A percentile compares a stretch with the other conserved stretches of the same genome.
These are phyloP conservation scores for Sarotherodon lohbergeri DNA, from an alignment of 2,113 vertebrate genomes.

Conservation along the genomic window DNA sequence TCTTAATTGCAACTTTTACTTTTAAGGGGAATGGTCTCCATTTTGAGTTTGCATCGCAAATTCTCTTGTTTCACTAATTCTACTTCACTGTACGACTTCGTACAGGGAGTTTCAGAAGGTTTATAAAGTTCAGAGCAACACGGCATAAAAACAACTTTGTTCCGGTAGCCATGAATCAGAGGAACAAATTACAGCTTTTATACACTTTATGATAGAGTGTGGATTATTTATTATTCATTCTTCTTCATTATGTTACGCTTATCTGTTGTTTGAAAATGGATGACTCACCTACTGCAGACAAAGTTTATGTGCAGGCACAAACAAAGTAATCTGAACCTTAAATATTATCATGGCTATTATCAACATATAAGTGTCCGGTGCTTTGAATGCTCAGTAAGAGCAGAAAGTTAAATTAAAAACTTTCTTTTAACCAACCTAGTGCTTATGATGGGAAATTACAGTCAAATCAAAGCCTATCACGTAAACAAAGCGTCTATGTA, in stretches of 20 bases:
- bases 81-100: not conserved
- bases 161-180: not conserved
- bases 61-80: not conserved
- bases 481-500: not conserved
- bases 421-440: not conserved
- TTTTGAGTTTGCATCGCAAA: not conserved
- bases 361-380: not conserved
- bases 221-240: not conserved
- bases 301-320: not conserved
- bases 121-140: not conserved
- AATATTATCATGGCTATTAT: not conserved
- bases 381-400: not conserved
- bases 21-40: not conserved
- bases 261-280: not conserved
- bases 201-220: not conserved
- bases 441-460: not conserved
- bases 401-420: not conserved
- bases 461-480: not conserved
- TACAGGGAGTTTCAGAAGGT: not conserved
- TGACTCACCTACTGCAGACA: not conserved
- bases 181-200: not conserved
- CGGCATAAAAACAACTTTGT: not conserved
- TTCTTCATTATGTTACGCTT: not conserved
- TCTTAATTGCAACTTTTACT: not conserved
- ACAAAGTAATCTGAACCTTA: not conserved